phyloP scores from a whole-genome alignment of 2,888 invertebrate species.

The Zaprionus obscuricornis region DNA sequence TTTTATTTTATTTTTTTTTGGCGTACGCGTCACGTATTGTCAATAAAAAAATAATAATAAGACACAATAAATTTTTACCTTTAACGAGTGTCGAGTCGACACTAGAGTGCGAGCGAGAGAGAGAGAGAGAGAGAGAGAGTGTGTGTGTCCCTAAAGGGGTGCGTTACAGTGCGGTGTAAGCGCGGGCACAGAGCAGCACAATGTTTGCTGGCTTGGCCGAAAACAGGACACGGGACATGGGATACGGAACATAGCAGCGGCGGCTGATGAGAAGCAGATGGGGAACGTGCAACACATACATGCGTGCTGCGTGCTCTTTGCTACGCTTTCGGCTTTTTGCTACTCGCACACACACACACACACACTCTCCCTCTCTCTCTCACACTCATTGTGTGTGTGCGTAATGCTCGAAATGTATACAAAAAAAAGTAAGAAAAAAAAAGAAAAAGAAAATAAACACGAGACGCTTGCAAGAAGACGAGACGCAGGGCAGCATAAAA shows the following conservation, averaged over 20 bases:
- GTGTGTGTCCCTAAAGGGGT: constrained; percentile 27
- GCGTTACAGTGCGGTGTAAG: constrained; percentile 3
- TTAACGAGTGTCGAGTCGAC: constrained; percentile 60
- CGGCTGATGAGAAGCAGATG: no score
- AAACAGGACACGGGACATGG: constrained; percentile 1
- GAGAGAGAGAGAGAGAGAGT: no score
- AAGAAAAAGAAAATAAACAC: constrained; percentile 72
- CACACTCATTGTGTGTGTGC: constrained; percentile 62
- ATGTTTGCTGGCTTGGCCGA: no score
- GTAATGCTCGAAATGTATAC: constrained; percentile 65
- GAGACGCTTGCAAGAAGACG: constrained; percentile 28
- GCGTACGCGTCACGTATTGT: constrained; percentile 81
- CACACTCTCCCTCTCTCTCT: no score
- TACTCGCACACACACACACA: not conserved
- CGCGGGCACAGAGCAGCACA: constrained; percentile 10
- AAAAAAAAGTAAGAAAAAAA: no score
- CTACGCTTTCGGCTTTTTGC: constrained; percentile 50
- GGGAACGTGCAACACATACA: constrained; percentile 38
- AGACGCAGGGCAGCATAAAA: no score
- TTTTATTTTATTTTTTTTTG: constrained; percentile 42
- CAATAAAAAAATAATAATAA: constrained; percentile 82
- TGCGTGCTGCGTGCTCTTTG: constrained; percentile 57
- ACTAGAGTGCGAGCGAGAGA: no score
- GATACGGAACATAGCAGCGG: constrained; percentile 9
- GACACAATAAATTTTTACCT: constrained; percentile 81